Evolutionary conservation across 2,113 vertebrate species (phyloP), one percentile per base, ranked within the genome.

Genomic region (Osmerus eperlanus): DNA sequence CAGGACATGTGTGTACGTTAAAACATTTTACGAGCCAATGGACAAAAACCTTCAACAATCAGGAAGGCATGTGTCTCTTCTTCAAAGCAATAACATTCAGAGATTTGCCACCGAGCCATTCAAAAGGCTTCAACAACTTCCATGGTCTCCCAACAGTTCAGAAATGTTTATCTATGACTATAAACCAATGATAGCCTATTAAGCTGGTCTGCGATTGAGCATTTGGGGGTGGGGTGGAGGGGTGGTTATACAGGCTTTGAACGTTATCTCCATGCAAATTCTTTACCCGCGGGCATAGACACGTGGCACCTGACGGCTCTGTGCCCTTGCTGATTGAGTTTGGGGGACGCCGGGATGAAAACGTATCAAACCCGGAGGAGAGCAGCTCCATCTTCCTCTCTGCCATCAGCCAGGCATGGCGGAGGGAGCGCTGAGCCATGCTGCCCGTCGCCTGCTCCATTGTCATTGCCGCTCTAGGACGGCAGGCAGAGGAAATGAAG

Each of bases 211-310:
- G 54, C 54, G 15, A 8, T n/a, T 56, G 54, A 56, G 54, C 54
- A 56, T n/a, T 18, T 8, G 9, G 15, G 54, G n/a, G 53, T 36
- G 32, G 32, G 32, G 32, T 36, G 32, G 41, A 7, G 9, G 41
- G 7, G 23, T 54, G n/a, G 21, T 21, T 15, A 28, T 28, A 8
- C 54, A 16, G 14, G 68, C 78, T 85, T 81, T 80, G 82, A 87
- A 70, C 74, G 69, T 64, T 78, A 73, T 74, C 73, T 77, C 61
- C 28, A 82, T 82, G 82, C 79, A 86, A 85, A 86, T 84, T 69
- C 47, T 29, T 19, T 14, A 63, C 82, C 72, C n/a, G 15, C 32
- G 47, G 66, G 59, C 36, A 19, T 1, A 41, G 32, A 36, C 59
- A 60, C n/a, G 56, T 70, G 68, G 60, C 78, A 68, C 79, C 66